Percentiles rank a stretch among this genome's conserved stretches.
Conservation (phyloP, 1,140 invertebrate genomes). For the Chionoecetes opilio region DNA sequence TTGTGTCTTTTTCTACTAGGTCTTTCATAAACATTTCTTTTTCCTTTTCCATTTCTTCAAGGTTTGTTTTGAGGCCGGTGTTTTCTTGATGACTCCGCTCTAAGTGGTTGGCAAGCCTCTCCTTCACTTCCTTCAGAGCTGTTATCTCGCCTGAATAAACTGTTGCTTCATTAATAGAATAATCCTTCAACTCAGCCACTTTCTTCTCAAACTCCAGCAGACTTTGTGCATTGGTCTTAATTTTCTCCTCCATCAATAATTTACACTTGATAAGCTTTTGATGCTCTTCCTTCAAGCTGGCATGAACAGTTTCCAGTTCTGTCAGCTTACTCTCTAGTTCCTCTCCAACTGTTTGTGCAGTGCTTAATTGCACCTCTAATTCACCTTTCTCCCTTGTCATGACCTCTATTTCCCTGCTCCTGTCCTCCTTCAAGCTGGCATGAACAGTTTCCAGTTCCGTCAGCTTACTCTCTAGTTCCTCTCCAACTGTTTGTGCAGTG, state of each 20-base stretch:
- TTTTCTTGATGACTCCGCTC: constrained; percentile 45
- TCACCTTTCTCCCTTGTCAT: constrained; percentile 42
- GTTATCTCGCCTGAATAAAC: constrained; percentile 41
- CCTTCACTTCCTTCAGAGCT: constrained; percentile 54
- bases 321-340: constrained; percentile 51
- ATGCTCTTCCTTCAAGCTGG: constrained; percentile 36
- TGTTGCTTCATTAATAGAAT: not conserved
- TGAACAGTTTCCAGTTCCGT: not conserved
- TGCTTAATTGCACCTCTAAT: constrained; percentile 34
- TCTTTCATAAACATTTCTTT: not conserved
- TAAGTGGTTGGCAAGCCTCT: constrained; percentile 23
- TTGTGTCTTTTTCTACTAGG: not conserved
- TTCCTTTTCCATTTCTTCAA: constrained; percentile 39
- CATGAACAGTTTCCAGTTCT: not conserved
- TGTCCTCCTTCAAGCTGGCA: constrained; percentile 42
- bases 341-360: not conserved
- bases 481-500: not conserved
- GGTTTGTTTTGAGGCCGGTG: not conserved
- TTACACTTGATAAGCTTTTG: constrained; percentile 17
- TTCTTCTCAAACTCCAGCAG: constrained; percentile 24
- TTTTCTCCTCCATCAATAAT: not conserved
- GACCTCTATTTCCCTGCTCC: not conserved
- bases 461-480: constrained; percentile 47
- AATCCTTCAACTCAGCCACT: no score
- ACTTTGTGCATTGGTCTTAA: not conserved